Base-by-base conservation (phyloP, 2,113 vertebrate genomes). In the Okapia johnstoni region DNA sequence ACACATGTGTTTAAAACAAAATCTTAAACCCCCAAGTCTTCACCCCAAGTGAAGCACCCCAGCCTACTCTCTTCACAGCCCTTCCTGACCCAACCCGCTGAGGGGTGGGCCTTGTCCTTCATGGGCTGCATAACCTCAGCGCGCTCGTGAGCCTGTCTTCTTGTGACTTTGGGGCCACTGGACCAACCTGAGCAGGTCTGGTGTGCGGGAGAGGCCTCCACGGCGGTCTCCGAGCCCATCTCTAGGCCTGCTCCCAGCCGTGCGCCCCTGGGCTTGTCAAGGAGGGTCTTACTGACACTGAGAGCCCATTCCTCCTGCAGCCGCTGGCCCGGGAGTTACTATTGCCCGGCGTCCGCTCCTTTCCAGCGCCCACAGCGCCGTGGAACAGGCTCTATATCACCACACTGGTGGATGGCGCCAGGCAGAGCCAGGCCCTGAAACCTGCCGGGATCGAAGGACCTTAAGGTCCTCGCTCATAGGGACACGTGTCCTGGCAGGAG, bases 291-390 rank as follows among this genome's bases (percentile, higher is more conserved):
- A 33, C 83, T 30, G 16, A 7, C 66, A 5, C 28, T 4, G 30
- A 76, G 48, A 21, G 26, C 21, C 63, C 2, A 7, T 8, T 54
- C 55, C 17, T 54, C 76, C 33, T 9, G 16, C 1, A 6, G 13
- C 43, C 1, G 2, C n/a, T 48, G 40, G 33, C 7, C n/a, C 23
- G 1, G 6, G 1, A 46, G 5, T 3, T 15, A 13, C 76, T 43
- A 0, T 26, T 54, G 26, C 5, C 43, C 19, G 10, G 3, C 17
- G 25, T 14, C 70, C 17, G 11, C 46, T 23, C 46, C 12, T 3
- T 30, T 7, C 28, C 23, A 23, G 63, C 9, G 52, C 77, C 21
- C 36, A 0, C 5, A 8, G 1, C 15, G 10, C 13, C 0, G 1
- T 6, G 52, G 81, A 30, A 52, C 30, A 76, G 9, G n/a, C 5